Conservation (phyloP, 2,113 vertebrate species). For the Sterrhoptilus dennistouni region DNA sequence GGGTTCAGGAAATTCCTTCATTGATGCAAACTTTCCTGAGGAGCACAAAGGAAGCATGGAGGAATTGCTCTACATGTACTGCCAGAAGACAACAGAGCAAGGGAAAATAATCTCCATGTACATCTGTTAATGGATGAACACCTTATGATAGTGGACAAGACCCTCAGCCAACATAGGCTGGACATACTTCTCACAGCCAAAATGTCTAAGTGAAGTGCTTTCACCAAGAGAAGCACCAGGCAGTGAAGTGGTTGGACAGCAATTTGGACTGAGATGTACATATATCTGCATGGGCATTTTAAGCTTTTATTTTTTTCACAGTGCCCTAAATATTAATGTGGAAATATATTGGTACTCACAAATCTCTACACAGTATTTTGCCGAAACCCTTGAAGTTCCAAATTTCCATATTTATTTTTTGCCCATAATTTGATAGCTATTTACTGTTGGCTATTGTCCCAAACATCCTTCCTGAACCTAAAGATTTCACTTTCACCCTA, state of each 20-base stretch:
- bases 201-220: not conserved
- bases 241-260: not conserved
- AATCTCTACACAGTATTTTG: not conserved
- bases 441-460: not conserved
- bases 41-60: constrained; percentile 29
- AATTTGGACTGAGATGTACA: not conserved
- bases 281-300: not conserved
- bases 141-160: constrained; percentile 62
- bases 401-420: not conserved
- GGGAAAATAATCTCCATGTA: not conserved
- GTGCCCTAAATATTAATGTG: not conserved
- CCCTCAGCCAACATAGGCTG: constrained; percentile 52
- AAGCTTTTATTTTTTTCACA: not conserved
- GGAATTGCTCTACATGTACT: not conserved
- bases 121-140: constrained; percentile 61
- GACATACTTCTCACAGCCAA: not conserved
- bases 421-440: not conserved
- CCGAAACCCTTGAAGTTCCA: not conserved
- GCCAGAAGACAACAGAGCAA: constrained; percentile 47
- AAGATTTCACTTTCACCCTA: not conserved
- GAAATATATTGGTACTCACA: not conserved
- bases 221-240: not conserved
- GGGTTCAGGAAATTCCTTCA: constrained; percentile 25
- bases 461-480: not conserved
- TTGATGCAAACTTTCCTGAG: constrained; percentile 19